Evolutionary conservation across 2,113 vertebrate species (phyloP), one percentile per base, ranked within the genome.

Genomic region (Cepphus grylle): DNA sequence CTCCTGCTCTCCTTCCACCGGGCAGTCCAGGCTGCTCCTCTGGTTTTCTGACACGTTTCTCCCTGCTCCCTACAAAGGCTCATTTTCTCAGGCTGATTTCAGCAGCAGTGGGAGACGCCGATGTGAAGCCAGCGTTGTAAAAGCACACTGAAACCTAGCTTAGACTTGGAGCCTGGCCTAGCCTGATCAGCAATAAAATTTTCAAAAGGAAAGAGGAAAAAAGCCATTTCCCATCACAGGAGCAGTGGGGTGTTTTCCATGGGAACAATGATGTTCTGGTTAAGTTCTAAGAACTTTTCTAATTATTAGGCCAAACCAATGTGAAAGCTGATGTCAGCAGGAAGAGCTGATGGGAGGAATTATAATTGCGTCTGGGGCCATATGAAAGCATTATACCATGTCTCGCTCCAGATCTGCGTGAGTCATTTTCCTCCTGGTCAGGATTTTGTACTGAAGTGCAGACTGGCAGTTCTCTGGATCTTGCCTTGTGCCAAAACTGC

Each of bases 351-450:
- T 81, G 94, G 94, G 93, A 96, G 91, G 97, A 97, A 97, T 95
- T 97, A 94, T 95, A 96, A 96, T 95, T 94, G 93, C 89, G 94
- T 96, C 95, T 97, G 96, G 93, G 96, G 95, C 97, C 96, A 89
- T 95, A 93, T 94, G 96, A 97, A 96, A 96, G 94, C 77, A 45
- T 93, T 96, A 95, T 84, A 95, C 91, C 96, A 95, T 73, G 96
- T 80, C 97, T 96, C 94, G 95, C 95, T 96, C 91, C 91, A 95
- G 94, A 94, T 94, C 93, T 34, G 86, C 74, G 65, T 96, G 95
- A 97, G 65, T 97, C 96, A 97, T 96, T 97, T 96, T 97, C 96
- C 94, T 97, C 93, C 96, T 87, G 96, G 94, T 97, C 95, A 95
- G 94, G 89, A 91, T 65, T 94, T 90, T 85, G 88, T 91, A 95